These are phyloP conservation scores for Drosophila sucinea DNA, from an alignment of 1,140 invertebrate genomes.

Conservation along the genomic window DNA sequence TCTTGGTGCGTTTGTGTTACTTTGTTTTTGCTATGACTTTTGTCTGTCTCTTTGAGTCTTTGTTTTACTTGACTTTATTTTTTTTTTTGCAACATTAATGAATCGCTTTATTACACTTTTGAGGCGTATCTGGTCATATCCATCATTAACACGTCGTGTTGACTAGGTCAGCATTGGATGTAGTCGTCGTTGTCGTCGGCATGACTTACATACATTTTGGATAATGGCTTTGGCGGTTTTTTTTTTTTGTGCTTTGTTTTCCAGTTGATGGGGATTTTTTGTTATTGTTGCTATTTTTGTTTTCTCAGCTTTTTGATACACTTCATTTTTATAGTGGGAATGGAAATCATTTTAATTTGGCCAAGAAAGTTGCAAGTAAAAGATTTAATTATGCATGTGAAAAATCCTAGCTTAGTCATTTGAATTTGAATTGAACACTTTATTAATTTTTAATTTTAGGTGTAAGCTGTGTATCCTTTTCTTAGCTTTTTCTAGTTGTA, in stretches of 20 bases:
- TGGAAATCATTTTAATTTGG: too few species aligned
- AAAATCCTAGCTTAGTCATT: too few species aligned
- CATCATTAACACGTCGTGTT: conserved; percentile 72
- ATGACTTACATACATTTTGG: conserved; percentile 58
- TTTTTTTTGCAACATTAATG: conserved; percentile 70
- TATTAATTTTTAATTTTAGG: too few species aligned
- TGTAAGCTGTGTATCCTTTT: too few species aligned
- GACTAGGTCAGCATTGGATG: conserved; percentile 62
- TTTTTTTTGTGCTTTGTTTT: conserved; percentile 26
- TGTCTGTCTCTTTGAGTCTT: conserved; percentile 17
- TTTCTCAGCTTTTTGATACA: conserved; percentile 41
- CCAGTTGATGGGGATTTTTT: neutral
- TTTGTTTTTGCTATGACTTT: conserved; percentile 21
- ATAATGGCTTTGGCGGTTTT: conserved; percentile 37
- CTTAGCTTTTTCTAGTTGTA: too few species aligned
- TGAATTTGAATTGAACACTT: too few species aligned
- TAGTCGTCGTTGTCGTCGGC: conserved; percentile 37
- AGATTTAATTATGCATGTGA: too few species aligned
- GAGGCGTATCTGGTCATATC: conserved; percentile 64
- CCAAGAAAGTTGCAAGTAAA: too few species aligned
- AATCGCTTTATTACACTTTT: conserved; percentile 56
- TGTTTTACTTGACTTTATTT: conserved; percentile 25
- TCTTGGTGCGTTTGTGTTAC: conserved; percentile 4
- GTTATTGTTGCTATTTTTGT: conserved; percentile 41
- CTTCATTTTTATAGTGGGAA: neutral